Conservation (phyloP, 2,888 invertebrate genomes). For the Mechanitis messenoides region DNA sequence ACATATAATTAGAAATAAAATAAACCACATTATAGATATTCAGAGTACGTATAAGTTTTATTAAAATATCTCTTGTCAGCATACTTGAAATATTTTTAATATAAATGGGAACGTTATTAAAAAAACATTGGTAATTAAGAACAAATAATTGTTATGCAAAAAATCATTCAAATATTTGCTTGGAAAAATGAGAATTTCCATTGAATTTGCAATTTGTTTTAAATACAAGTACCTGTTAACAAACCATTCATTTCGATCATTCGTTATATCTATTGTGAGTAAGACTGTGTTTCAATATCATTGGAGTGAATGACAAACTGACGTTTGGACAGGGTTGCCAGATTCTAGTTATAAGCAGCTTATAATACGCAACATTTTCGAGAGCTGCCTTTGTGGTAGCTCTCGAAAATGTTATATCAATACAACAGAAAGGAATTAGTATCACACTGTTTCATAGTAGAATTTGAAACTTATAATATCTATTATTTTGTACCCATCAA, state of each 20-base stretch:
- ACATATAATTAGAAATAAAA: no score
- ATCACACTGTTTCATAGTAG: no score
- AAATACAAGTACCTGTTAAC: conserved; percentile 5
- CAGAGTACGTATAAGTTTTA: no score
- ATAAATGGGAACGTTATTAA: no score
- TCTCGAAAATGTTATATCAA: neutral
- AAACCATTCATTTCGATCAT: conserved; percentile 10
- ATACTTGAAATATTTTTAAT: no score
- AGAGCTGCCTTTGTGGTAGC: neutral
- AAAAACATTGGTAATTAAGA: no score
- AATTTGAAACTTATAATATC: no score
- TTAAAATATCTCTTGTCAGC: no score
- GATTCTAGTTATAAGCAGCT: neutral
- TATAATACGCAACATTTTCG: neutral
- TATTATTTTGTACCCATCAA: no score
- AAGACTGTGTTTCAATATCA: conserved; percentile 3
- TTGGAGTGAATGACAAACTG: conserved; percentile 6
- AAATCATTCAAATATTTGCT: neutral
- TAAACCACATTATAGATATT: no score
- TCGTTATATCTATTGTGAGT: conserved; percentile 19
- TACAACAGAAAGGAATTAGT: no score
- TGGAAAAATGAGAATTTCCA: neutral
- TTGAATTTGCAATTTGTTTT: conserved; percentile 3
- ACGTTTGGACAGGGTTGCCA: neutral
- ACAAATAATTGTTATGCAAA: no score